phyloP scores from a whole-genome alignment of 2,888 invertebrate species.

The Ptilodon capucinus region DNA sequence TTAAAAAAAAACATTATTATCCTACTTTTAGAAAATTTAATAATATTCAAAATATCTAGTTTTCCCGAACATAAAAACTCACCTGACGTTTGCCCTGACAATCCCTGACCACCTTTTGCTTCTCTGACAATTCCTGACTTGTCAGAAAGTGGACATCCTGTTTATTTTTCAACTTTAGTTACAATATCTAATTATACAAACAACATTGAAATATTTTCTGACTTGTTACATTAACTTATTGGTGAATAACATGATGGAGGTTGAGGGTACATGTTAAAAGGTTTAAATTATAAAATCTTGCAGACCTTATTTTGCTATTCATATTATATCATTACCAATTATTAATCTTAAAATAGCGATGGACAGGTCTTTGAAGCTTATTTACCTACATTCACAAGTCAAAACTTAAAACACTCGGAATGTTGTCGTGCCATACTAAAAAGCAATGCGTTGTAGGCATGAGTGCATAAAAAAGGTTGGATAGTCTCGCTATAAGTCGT shows the following conservation, averaged over 20 bases:
- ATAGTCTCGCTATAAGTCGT: too few relatives aligned
- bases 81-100: too few relatives aligned
- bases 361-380: conserved; percentile 25
- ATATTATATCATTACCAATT: not conserved
- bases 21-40: too few relatives aligned
- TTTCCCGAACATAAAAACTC: too few relatives aligned
- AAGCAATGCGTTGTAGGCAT: conserved; percentile 26
- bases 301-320: not conserved
- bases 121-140: too few relatives aligned
- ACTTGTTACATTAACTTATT: not conserved
- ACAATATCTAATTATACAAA: too few relatives aligned
- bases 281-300: not conserved
- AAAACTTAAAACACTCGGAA: conserved; percentile 36
- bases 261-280: not conserved
- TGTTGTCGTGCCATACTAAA: conserved; percentile 33
- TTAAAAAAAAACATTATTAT: too few relatives aligned
- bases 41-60: too few relatives aligned
- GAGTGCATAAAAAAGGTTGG: conserved; percentile 28
- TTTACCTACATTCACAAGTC: conserved; percentile 22
- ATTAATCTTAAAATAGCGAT: conserved; percentile 26
- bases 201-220: too few relatives aligned
- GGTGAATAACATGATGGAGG: not conserved
- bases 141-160: too few relatives aligned
- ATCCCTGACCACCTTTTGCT: too few relatives aligned
- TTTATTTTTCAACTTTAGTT: too few relatives aligned